A percentile compares a stretch with the other conserved stretches of the same genome.
Conservation (phyloP, 2,888 invertebrate species). For the Drosophila dives region DNA sequence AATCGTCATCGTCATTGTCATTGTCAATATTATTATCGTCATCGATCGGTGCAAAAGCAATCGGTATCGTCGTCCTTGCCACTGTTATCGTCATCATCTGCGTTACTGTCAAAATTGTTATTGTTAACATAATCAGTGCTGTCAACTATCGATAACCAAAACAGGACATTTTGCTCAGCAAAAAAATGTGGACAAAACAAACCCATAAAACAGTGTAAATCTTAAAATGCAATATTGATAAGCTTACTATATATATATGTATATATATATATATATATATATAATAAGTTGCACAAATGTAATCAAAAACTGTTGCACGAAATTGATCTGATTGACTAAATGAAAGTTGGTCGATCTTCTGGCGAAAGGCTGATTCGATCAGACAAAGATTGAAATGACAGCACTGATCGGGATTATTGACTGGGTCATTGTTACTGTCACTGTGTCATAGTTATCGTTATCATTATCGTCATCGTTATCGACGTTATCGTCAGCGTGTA, state of each 20-base stretch:
- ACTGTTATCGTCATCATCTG: conserved; percentile 8
- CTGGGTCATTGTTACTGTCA: background rate
- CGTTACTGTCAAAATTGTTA: background rate
- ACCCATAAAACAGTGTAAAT: background rate
- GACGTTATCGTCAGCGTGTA: conserved; percentile 69
- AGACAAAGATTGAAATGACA: background rate
- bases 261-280: background rate
- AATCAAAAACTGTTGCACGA: background rate
- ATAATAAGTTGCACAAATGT: background rate
- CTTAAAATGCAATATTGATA: background rate
- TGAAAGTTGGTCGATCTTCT: background rate
- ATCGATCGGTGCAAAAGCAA: background rate
- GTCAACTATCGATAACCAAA: background rate
- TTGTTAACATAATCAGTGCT: background rate
- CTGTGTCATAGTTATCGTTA: conserved; percentile 3
- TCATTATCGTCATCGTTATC: conserved; percentile 11
- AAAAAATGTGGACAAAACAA: background rate
- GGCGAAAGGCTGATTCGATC: background rate
- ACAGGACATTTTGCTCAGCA: background rate
- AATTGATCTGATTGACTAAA: background rate
- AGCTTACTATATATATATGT: background rate
- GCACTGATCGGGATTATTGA: background rate
- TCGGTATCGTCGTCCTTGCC: background rate
- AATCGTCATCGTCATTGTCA: conserved; percentile 3
- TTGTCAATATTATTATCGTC: conserved; percentile 2